Evolutionary conservation across 2,888 invertebrate species (phyloP).

Genomic region (Leucophenga maculata): DNA sequence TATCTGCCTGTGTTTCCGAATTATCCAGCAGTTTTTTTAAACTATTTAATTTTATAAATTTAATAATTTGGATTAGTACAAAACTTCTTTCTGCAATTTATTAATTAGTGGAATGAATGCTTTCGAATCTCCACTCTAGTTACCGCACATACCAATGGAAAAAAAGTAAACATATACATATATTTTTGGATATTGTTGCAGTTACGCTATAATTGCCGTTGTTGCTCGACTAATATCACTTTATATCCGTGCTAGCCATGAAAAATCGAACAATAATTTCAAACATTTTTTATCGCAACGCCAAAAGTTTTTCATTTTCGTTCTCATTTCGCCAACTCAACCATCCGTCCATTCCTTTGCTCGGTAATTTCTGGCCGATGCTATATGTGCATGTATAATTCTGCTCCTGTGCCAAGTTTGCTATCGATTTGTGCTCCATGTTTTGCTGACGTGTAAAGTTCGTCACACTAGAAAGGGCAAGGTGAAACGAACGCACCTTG

Average conservation of each 20-base stretch:
- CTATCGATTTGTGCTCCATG: neutral
- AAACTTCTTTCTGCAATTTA: no score
- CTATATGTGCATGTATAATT: no score
- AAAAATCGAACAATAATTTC: slow-evolving; percentile 17
- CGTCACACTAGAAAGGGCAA: neutral
- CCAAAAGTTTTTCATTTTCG: neutral
- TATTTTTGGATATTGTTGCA: slow-evolving; percentile 21
- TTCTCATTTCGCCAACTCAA: neutral
- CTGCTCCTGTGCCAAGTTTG: neutral
- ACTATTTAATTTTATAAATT: no score
- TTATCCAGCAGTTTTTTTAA: no score
- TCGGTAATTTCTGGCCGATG: no score
- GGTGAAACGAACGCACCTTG: neutral
- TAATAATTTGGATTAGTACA: no score
- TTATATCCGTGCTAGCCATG: neutral
- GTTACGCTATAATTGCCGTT: neutral
- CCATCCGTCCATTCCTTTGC: neutral
- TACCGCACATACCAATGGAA: no score
- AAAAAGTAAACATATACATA: no score
- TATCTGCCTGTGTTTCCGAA: no score
- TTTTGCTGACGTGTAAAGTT: slow-evolving; percentile 22
- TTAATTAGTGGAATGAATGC: no score
- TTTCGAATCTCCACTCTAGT: no score
- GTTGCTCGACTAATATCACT: no score
- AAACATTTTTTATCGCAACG: slow-evolving; percentile 21